A percentile compares a stretch with the other conserved stretches of the same genome.
Evolutionary conservation across 2,797 vertebrate species (phyloP).

Genomic region (Tragelaphus oryx): DNA sequence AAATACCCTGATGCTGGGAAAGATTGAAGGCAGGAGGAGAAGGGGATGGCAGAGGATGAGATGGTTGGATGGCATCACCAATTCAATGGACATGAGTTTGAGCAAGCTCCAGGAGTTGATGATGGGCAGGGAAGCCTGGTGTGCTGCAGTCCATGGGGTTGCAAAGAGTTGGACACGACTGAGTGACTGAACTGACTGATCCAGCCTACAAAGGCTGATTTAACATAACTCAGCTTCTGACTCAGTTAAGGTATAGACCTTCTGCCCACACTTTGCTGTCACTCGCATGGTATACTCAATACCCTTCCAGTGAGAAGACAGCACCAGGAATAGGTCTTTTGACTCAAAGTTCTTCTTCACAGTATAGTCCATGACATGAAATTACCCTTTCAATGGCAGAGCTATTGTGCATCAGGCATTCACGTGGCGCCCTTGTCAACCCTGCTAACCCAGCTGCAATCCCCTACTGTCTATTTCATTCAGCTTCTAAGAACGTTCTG

Average conservation of each 20-base stretch:
- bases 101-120: neutral
- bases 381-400: conserved; percentile 13
- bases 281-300: neutral
- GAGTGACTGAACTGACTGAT: neutral
- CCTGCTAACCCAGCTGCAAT: neutral
- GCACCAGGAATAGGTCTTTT: conserved; percentile 28
- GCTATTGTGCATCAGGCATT: conserved; percentile 34
- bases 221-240: neutral
- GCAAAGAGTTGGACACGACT: neutral
- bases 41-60: neutral
- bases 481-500: conserved; percentile 1
- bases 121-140: neutral
- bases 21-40: neutral
- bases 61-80: neutral
- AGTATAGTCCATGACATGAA: conserved; percentile 34
- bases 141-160: neutral
- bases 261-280: neutral
- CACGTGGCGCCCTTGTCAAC: neutral
- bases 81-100: neutral
- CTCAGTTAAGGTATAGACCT: conserved; percentile 3
- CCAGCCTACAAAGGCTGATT: neutral
- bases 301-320: neutral
- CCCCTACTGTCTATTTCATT: conserved; percentile 18
- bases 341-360: neutral
- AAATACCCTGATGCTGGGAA: neutral